Evolutionary conservation across 2,888 invertebrate species (phyloP).

Genomic region (Cataglyphis livida): DNA sequence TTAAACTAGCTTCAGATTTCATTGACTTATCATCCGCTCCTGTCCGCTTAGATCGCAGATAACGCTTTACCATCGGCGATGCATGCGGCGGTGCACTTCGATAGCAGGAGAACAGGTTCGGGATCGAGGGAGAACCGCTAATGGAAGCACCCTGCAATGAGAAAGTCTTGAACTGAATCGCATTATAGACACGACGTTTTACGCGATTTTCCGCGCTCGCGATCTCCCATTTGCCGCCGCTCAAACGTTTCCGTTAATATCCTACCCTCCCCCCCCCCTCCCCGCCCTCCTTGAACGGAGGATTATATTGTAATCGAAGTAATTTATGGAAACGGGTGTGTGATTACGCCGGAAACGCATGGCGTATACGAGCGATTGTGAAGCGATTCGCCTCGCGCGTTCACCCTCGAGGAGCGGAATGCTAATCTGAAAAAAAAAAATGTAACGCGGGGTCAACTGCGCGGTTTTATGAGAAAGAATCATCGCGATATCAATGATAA

Average conservation of each 20-base stretch:
- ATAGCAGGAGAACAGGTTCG: slow-evolving; percentile 13
- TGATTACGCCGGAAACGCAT: slow-evolving; percentile 52
- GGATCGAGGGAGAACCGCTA: slow-evolving; percentile 56
- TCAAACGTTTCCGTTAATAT: slow-evolving; percentile 63
- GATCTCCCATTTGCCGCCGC: slow-evolving; percentile 58
- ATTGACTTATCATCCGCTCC: slow-evolving; percentile 28
- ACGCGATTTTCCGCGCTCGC: slow-evolving; percentile 46
- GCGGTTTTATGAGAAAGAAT: slow-evolving; percentile 48
- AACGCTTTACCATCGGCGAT: slow-evolving; percentile 31
- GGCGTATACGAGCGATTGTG: slow-evolving; percentile 32
- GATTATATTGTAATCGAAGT: slow-evolving; percentile 72
- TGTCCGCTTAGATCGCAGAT: slow-evolving; percentile 39
- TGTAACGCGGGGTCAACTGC: slow-evolving; percentile 20
- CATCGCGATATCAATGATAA: slow-evolving; percentile 38
- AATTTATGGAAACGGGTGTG: slow-evolving; percentile 62
- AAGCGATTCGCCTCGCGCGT: slow-evolving; percentile 13
- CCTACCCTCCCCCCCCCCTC: not conserved
- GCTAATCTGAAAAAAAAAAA: slow-evolving; percentile 30
- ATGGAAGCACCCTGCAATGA: slow-evolving; percentile 73
- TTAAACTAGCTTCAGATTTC: not conserved
- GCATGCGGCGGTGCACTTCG: slow-evolving; percentile 28
- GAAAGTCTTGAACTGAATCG: slow-evolving; percentile 74
- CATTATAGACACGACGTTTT: slow-evolving; percentile 55
- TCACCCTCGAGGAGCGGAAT: slow-evolving; percentile 36
- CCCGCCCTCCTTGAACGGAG: not conserved